Conservation (phyloP, 2,888 invertebrate genomes). For the Chalcis sispes region DNA sequence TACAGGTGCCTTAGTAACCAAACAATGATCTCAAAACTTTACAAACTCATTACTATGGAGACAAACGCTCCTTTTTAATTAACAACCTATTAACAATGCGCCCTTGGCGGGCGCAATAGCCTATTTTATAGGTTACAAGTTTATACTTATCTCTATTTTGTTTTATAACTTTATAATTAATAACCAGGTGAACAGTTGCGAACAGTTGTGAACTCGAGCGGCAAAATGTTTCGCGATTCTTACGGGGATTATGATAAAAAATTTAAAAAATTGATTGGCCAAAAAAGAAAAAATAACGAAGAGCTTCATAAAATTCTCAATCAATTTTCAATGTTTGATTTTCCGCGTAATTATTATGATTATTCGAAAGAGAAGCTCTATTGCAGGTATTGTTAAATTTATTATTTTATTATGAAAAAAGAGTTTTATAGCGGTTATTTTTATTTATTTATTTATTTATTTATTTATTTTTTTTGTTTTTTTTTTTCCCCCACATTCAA, state of each 20-base stretch:
- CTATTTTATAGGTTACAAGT: no score
- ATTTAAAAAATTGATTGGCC: constrained; percentile 17
- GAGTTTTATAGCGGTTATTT: no score
- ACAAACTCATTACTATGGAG: constrained; percentile 50
- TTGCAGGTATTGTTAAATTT: constrained; percentile 47
- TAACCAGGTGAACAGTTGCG: background rate
- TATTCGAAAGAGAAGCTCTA: constrained; percentile 18
- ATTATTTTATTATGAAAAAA: no score
- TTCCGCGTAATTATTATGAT: constrained; percentile 26
- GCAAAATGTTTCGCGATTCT: background rate
- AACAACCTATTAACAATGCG: constrained; percentile 43
- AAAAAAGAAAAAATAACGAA: constrained; percentile 44
- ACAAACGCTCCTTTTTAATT: constrained; percentile 25
- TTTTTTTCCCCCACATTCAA: no score
- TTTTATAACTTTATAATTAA: no score
- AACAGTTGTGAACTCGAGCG: constrained; percentile 10
- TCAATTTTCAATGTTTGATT: constrained; percentile 37
- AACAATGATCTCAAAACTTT: constrained; percentile 1
- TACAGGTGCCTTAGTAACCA: constrained; percentile 13
- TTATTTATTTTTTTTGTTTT: no score
- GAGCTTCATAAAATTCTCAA: constrained; percentile 33
- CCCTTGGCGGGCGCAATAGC: no score
- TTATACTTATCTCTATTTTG: no score
- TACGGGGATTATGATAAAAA: background rate
- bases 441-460: no score